A percentile compares a stretch with the other conserved stretches of the same genome.
phyloP scores from a whole-genome alignment of 2,113 vertebrate genomes.

The Noturus placidus region DNA sequence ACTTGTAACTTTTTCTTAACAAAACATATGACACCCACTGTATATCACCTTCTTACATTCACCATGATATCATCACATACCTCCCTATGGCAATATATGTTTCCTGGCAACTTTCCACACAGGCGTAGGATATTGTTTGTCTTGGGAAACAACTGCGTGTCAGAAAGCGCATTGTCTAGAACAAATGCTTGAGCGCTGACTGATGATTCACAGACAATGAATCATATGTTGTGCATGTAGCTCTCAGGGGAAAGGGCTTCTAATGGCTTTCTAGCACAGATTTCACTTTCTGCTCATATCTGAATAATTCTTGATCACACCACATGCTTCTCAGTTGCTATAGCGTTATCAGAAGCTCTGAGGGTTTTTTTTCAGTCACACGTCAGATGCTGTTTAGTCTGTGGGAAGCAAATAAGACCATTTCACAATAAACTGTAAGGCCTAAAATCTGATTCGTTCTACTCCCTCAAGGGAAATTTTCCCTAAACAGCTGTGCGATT shows the following conservation, averaged over 20 bases:
- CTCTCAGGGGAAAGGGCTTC: not conserved
- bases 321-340: conserved; percentile 7
- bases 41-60: not conserved
- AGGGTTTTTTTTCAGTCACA: conserved; percentile 1
- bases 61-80: conserved; percentile 25
- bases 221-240: conserved; percentile 9
- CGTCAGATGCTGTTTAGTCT: not conserved
- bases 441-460: not conserved
- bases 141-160: conserved; percentile 11
- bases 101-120: conserved; percentile 31
- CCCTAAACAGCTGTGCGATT: not conserved
- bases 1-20: not conserved
- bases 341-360: conserved; percentile 10
- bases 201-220: conserved; percentile 33
- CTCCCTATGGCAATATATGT: not conserved
- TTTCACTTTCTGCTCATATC: conserved; percentile 23
- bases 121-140: conserved; percentile 17
- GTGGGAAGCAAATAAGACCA: conserved; percentile 5
- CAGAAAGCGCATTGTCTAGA: conserved; percentile 27
- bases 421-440: not conserved
- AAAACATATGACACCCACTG: not conserved
- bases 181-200: conserved; percentile 26
- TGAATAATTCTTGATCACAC: not conserved
- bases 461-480: not conserved
- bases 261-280: not conserved